Evolutionary conservation across 2,113 vertebrate genomes (phyloP).

Genomic region (Agelaius tricolor): DNA sequence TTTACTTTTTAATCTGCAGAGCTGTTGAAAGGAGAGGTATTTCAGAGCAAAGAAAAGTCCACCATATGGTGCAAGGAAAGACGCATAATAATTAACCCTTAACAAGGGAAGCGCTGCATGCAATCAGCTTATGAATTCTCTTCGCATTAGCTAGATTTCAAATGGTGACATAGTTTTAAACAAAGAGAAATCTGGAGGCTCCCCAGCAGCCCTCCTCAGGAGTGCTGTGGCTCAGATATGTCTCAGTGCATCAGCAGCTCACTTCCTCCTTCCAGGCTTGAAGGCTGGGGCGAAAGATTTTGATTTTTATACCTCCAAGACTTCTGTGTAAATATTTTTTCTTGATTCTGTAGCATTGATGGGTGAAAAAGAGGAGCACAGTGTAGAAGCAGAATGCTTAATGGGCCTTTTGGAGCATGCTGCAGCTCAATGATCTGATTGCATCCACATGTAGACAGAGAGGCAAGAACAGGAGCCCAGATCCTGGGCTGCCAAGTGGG

Average conservation of each 20-base stretch:
- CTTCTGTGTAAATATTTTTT: neutral
- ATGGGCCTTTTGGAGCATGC: neutral
- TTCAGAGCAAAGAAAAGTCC: conserved; percentile 37
- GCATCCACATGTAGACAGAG: neutral
- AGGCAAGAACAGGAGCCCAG: neutral
- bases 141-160: conserved; percentile 30
- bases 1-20: conserved; percentile 29
- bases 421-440: neutral
- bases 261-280: neutral
- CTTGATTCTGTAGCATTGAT: neutral
- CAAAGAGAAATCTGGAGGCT: conserved; percentile 4
- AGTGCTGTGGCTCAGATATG: neutral
- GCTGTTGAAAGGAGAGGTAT: conserved; percentile 23
- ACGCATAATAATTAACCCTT: conserved; percentile 34
- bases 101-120: conserved; percentile 3
- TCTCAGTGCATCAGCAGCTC: neutral
- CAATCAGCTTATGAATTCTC: neutral
- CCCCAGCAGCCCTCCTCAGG: neutral
- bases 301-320: neutral
- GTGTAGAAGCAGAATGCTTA: neutral
- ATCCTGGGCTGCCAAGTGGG: neutral
- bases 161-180: neutral
- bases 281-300: neutral
- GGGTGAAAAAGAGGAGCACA: neutral
- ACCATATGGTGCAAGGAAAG: conserved; percentile 40